Base-by-base conservation (phyloP, 2,888 invertebrate genomes). In the Electrophaes corylata region DNA sequence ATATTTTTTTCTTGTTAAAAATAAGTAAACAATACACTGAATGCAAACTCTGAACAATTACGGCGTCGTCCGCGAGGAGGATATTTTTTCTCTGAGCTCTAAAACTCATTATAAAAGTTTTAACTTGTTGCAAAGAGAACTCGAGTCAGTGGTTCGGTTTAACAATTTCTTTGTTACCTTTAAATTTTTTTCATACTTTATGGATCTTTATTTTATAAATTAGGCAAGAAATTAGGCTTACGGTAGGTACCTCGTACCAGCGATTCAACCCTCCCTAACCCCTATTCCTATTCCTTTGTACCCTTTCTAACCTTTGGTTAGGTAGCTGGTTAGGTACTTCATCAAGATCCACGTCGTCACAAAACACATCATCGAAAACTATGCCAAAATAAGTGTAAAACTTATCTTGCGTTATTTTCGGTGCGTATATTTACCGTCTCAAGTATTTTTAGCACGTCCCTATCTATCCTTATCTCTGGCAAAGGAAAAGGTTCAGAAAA, bases 61-160 rank as follows among this genome's bases (percentile, higher is more conserved):
- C 16, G n/a, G 23, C 35, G 18, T 43, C 26, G 23, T 11, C 14
- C n/a, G 23, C 35, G 23, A 45, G 16, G 35, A 16, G 8, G 29
- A n/a, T 29, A 16, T 31, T 46, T 53, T 40, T 46, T 33, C 20
- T 47, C 23, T 23, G 45, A 29, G 19, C 40, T 31, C 16, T 29
- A 19, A n/a, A 41, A 47, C 53, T 47, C 47, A 47, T 54, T 47
- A 54, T 23, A n/a, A 48, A 54, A 54, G 18, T 54, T 53, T 31
- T 14, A 54, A 54, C 47, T 47, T 54, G 41, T 35, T 47, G 18
- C 23, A 31, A 44, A 8, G 14, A 51, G 29, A 54, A 18, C 41
- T 47, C n/a, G 16, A 40, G 10, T 14, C 20, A 47, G 53, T 16
- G 19, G 41, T 44, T 37, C 26, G 18, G 48, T 48, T 44, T 6